Evolutionary conservation across 2,113 vertebrate species (phyloP).

Genomic region (Cyrtonyx montezumae): DNA sequence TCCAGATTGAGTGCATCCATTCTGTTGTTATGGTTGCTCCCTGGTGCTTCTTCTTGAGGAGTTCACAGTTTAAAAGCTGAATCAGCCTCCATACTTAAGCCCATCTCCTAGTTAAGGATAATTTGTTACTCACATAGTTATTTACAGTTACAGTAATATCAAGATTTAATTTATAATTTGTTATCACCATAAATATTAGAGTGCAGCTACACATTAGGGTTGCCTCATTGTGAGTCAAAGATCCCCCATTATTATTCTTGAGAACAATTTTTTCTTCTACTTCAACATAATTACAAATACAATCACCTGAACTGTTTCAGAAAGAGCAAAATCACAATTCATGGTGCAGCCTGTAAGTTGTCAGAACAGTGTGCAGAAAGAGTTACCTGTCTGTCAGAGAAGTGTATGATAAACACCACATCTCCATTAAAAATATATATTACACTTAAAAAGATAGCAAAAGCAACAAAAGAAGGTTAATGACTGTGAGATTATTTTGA

Average conservation of each 20-base stretch:
- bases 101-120: neutral
- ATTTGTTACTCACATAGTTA: neutral
- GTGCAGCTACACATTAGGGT: neutral
- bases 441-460: neutral
- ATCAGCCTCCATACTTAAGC: neutral
- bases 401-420: neutral
- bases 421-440: neutral
- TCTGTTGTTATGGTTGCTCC: neutral
- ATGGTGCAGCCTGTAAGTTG: neutral
- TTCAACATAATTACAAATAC: neutral
- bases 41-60: neutral
- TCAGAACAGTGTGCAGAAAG: neutral
- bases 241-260: neutral
- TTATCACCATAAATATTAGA: neutral
- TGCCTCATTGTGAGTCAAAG: neutral
- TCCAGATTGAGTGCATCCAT: neutral
- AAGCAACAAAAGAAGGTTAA: neutral
- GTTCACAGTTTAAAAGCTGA: neutral
- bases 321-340: neutral
- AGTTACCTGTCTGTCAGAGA: neutral
- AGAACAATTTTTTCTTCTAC: neutral
- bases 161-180: neutral
- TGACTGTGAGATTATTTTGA: neutral
- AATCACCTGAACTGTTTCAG: neutral
- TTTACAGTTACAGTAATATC: neutral